Base-by-base conservation (phyloP, 2,888 invertebrate genomes). In the Glyphotaelius pellucidus region DNA sequence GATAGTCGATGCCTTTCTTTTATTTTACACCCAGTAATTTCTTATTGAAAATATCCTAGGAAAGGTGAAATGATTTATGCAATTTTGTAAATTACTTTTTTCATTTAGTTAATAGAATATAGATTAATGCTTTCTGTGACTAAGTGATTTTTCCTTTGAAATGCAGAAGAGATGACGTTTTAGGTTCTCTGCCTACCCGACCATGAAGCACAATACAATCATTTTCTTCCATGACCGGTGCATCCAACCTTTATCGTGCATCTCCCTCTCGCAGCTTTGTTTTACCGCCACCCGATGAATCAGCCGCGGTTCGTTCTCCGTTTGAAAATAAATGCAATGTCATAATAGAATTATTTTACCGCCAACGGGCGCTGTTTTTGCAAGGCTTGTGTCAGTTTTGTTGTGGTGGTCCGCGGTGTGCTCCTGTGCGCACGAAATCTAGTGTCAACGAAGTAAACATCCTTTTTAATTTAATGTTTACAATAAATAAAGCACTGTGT, bases 261-360 rank as follows among this genome's bases (percentile, higher is more conserved):
- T 89, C 89, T 89, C 89, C 9, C 31, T 90, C 47, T 31, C 30
- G 90, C 90, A 30, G 30, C 90, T 90, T 90, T 90, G 90, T 90
- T 90, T 90, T 90, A 47, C 47, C 90, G 80, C 81, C 31, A 15
- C 47, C 31, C 31, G 31, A 80, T 90, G 90, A 90, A 81, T 90
- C 90, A 90, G 90, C 47, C 90, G 81, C 81, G 35, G 25, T 42
- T 86, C 38, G 86, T 38, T 86, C n/a, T 87, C 87, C 52, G 42
- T 89, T 89, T 80, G 81, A 80, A 90, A 90, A 67, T 67, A 67
- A 52, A 42, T 90, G 90, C 90, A 90, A 90, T 90, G 90, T 90
- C 90, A 90, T 90, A 90, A 90, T 86, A 67, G 25, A 67, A 67
- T 25, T 67, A 67, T 89, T 87, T 79, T 89, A 79, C 88, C 88